Evolutionary conservation across 2,888 invertebrate species (phyloP).

Genomic region (Boloria selene): DNA sequence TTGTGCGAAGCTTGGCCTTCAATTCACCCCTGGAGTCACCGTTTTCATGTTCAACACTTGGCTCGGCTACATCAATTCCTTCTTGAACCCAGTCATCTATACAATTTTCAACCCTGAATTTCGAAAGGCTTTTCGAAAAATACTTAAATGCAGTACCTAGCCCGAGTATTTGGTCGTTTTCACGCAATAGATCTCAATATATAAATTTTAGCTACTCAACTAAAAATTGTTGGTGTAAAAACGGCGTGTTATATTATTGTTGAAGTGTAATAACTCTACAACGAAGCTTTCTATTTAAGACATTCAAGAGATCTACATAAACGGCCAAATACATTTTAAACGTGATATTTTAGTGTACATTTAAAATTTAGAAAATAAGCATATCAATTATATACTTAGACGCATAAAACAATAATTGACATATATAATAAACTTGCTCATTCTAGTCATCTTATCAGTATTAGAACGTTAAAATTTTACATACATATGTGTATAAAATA

Average conservation of each 20-base stretch:
- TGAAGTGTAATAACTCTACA: constrained; percentile 29
- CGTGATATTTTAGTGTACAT: constrained; percentile 29
- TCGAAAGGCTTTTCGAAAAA: constrained; percentile 97
- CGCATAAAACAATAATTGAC: neutral
- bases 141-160: constrained; percentile 87
- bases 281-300: constrained; percentile 33
- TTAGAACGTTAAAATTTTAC: constrained; percentile 1
- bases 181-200: constrained; percentile 43
- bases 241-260: constrained; percentile 3
- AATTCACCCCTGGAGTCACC: constrained; percentile 92
- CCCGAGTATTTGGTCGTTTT: constrained; percentile 71
- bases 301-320: constrained; percentile 35
- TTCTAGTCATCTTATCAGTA: constrained; percentile 33
- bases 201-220: constrained; percentile 4
- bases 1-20: constrained; percentile 91
- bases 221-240: neutral
- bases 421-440: constrained; percentile 20
- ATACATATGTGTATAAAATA: constrained; percentile 4
- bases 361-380: constrained; percentile 39
- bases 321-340: constrained; percentile 38
- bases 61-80: constrained; percentile 99
- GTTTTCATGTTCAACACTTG: constrained; percentile 97
- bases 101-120: constrained; percentile 99
- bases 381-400: constrained; percentile 37
- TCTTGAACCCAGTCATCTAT: constrained; percentile 96